Base-by-base conservation (phyloP, 2,888 invertebrate species). In the Drosophila niveifrons region DNA sequence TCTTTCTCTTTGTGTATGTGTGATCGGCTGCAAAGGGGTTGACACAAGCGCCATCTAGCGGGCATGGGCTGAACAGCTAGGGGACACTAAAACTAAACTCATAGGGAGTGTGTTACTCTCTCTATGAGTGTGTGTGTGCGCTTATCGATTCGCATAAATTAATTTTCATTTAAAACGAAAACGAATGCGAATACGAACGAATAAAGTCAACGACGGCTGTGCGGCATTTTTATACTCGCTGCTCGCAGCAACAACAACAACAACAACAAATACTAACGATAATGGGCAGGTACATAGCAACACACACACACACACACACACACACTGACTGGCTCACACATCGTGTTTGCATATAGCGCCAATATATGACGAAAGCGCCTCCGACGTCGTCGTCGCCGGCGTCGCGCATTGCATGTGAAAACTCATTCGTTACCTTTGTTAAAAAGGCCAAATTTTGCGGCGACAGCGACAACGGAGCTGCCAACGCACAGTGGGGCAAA, bases 81-180 rank as follows among this genome's bases (percentile, higher is more conserved):
- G 62, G 61, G 39, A 58, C 63, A 57, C 56, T 51, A 56, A 15
- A 72, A 58, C 57, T 59, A 67, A 61, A 66, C 62, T 29, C 51
- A 62, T 13, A 44, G 61, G 53, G 48, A 43, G 59, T 66, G 51
- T 34, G 56, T 39, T 58, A 36, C 46, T 48, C 36, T 51, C 44
- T 61, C 52, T 41, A 31, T 68, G 58, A 53, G 50, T 55, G 47
- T 57, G 43, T 46, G 61, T 57, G 56, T 52, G 47, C 69, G 71
- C 87, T 87, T 87, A 85, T 85, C 87, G 84, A 85, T 85, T 85
- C 76, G 84, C 84, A 85, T 85, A 87, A 87, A 85, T 85, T 87
- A 85, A 87, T 87, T 85, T 82, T 75, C 82, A 84, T 83, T 87
- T 84, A 83, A 84, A 84, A 86, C 83, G 86, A 83, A 83, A 86